These are phyloP conservation scores for Neoaliturus tenellus DNA, from an alignment of 2,888 invertebrate species.

Conservation along the genomic window DNA sequence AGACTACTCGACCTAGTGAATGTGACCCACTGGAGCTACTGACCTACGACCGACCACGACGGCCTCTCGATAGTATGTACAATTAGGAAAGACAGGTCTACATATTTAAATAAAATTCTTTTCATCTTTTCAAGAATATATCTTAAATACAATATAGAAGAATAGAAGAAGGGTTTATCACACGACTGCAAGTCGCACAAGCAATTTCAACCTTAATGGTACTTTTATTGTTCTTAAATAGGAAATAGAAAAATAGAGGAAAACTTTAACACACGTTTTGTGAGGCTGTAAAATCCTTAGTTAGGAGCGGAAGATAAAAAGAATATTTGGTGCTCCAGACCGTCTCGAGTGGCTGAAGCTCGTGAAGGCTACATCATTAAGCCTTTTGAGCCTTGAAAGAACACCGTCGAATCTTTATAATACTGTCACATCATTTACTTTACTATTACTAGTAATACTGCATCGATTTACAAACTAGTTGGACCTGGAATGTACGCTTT, in stretches of 20 bases:
- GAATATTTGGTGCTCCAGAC: neutral
- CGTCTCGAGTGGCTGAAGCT: neutral
- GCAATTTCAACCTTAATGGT: constrained; percentile 1
- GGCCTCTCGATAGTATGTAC: constrained; percentile 11
- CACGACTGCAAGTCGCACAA: neutral
- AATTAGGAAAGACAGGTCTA: constrained; percentile 43
- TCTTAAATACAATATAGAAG: constrained; percentile 50
- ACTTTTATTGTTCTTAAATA: constrained; percentile 38
- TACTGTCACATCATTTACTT: neutral
- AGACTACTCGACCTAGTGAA: constrained; percentile 35
- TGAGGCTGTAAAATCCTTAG: neutral
- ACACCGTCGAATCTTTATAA: neutral
- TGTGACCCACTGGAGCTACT: neutral
- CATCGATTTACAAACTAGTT: neutral
- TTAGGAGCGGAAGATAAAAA: neutral
- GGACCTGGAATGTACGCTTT: neutral
- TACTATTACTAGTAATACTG: constrained; percentile 19
- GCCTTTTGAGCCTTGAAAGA: neutral
- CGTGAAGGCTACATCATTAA: neutral
- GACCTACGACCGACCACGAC: neutral
- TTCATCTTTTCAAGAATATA: constrained; percentile 49
- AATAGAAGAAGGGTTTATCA: constrained; percentile 41
- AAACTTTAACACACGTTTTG: constrained; percentile 34
- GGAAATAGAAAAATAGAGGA: constrained; percentile 49
- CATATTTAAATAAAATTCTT: constrained; percentile 45